Percentiles rank a stretch among this genome's conserved stretches.
These are phyloP conservation scores for Ostrea edulis DNA, from an alignment of 1,140 invertebrate species.

Conservation along the genomic window DNA sequence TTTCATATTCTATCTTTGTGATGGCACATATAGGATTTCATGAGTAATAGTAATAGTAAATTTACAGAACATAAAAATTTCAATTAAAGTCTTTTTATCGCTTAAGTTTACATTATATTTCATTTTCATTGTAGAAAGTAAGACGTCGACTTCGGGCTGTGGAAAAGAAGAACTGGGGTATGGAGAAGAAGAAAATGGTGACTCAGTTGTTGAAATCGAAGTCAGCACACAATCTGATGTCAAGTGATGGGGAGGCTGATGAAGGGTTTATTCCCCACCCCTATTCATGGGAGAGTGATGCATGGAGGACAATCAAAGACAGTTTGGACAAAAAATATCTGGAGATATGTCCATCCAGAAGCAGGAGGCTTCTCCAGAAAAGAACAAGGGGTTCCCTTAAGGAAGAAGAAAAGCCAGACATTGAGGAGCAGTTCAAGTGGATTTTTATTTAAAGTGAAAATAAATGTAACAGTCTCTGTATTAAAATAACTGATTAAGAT, in stretches of 20 bases:
- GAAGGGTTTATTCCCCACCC: neutral
- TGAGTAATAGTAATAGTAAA: neutral
- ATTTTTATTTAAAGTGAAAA: neutral
- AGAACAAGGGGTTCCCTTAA: neutral
- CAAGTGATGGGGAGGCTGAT: neutral
- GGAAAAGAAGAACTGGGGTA: slow-evolving; percentile 20
- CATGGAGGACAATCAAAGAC: neutral
- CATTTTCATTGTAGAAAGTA: neutral
- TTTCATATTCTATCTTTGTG: neutral
- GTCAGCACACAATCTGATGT: neutral
- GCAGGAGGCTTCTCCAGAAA: neutral
- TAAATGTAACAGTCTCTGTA: neutral
- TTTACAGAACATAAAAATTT: no score
- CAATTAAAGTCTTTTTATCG: neutral
- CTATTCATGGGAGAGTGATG: slow-evolving; percentile 8
- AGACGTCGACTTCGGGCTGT: slow-evolving; percentile 2
- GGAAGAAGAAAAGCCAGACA: neutral
- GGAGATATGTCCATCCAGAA: neutral
- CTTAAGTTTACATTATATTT: no score
- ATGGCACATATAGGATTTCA: neutral
- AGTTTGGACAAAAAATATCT: neutral
- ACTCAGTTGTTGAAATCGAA: neutral
- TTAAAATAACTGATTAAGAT: neutral
- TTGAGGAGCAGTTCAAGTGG: neutral
- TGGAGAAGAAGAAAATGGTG: slow-evolving; percentile 24